Conservation (phyloP, 2,888 invertebrate species). For the Hedychridium roseum region DNA sequence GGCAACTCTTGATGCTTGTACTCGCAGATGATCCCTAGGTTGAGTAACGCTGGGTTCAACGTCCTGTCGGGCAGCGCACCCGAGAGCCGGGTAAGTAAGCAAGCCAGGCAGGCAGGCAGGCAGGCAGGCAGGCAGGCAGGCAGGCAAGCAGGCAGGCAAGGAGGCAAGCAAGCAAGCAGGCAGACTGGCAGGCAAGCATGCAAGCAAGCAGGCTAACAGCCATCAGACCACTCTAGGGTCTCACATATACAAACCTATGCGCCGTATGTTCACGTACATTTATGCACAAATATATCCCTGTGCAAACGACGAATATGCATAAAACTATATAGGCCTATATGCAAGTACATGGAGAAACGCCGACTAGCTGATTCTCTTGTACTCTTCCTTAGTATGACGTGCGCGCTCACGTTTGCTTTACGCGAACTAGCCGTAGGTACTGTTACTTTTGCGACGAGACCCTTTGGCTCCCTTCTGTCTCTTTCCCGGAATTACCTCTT, state of each 20-base stretch:
- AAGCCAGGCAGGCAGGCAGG: conserved; percentile 21
- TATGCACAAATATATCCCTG: too few species aligned
- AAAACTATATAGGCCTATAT: too few species aligned
- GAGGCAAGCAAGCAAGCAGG: too few species aligned
- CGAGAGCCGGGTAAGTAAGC: conserved; percentile 53
- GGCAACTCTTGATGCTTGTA: too few species aligned
- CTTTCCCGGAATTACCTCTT: conserved; percentile 8
- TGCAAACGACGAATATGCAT: too few species aligned
- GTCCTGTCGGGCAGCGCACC: conserved; percentile 64
- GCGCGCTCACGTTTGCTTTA: conserved; percentile 44
- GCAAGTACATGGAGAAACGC: too few species aligned
- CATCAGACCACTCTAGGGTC: conserved; percentile 47
- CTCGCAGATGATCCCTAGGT: conserved; percentile 61
- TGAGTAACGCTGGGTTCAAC: conserved; percentile 64
- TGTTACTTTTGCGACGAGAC: conserved; percentile 59
- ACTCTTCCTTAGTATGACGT: too few species aligned
- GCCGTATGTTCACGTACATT: conserved; percentile 11
- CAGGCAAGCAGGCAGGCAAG: too few species aligned
- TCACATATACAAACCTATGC: conserved; percentile 21
- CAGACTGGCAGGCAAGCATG: conserved; percentile 23
- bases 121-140: conserved; percentile 30
- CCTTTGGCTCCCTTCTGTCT: conserved; percentile 49
- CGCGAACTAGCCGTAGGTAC: conserved; percentile 58
- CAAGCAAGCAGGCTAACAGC: conserved; percentile 42
- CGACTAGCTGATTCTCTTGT: too few species aligned